These are phyloP conservation scores for Larimichthys polyactis DNA, from an alignment of 2,113 vertebrate species.

Conservation along the genomic window DNA sequence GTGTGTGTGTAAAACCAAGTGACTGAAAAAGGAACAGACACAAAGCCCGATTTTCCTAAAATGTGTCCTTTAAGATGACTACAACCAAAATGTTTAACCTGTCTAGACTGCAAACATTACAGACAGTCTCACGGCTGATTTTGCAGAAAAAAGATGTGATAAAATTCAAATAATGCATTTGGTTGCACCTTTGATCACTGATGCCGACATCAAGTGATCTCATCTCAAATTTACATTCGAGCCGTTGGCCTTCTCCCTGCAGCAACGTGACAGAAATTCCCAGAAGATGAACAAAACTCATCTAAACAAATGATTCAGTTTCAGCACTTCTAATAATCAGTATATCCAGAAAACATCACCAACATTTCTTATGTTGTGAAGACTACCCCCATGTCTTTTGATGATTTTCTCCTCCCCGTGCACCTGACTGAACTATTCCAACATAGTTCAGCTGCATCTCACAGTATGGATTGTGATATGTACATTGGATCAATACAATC, in stretches of 20 bases:
- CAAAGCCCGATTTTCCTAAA: conserved; percentile 39
- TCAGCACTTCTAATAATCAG: too few species aligned
- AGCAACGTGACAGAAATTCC: neutral
- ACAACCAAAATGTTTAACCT: neutral
- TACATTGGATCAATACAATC: neutral
- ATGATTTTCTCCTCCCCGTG: neutral
- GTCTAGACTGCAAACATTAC: neutral
- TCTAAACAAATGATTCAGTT: neutral
- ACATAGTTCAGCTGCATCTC: neutral
- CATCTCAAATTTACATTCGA: neutral
- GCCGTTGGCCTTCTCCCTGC: neutral
- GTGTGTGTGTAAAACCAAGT: conserved; percentile 26
- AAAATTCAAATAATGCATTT: neutral
- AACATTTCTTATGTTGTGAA: neutral
- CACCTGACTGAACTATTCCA: neutral
- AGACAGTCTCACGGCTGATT: neutral
- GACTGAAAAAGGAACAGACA: conserved; percentile 32
- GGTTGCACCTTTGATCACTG: neutral
- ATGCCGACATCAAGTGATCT: neutral
- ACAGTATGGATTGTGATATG: neutral
- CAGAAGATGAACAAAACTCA: neutral
- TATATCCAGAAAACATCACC: too few species aligned
- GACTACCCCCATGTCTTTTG: neutral
- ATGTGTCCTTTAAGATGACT: conserved; percentile 31
- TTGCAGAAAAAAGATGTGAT: neutral